Conservation (phyloP, 2,113 vertebrate genomes). For the Apteryx owenii region DNA sequence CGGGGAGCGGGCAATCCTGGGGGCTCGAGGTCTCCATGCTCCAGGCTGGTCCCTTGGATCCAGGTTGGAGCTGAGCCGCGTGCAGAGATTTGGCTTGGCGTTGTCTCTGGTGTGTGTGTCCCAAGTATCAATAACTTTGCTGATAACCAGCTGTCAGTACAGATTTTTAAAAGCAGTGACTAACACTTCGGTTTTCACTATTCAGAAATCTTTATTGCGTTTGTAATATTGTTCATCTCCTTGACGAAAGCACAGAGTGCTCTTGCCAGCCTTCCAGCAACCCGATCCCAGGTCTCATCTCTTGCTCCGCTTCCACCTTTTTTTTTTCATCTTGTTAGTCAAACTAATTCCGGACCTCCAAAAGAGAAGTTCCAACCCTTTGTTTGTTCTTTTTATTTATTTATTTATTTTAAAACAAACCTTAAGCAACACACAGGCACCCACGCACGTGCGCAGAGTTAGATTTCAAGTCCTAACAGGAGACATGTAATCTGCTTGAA, state of each 20-base stretch:
- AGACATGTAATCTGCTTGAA: conserved; percentile 61
- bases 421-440: background rate
- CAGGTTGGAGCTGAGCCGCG: background rate
- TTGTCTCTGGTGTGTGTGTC: background rate
- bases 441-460: conserved; percentile 6
- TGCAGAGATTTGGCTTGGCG: background rate
- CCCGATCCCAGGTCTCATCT: background rate
- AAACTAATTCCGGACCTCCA: too few relatives aligned
- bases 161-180: background rate
- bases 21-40: background rate
- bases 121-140: background rate
- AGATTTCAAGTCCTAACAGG: conserved; percentile 60
- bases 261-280: background rate
- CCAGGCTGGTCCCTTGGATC: background rate
- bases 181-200: background rate
- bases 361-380: conserved; percentile 4
- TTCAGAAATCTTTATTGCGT: background rate
- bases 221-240: background rate
- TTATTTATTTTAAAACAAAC: background rate
- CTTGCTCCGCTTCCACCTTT: background rate
- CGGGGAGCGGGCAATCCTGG: background rate
- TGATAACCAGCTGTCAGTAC: background rate
- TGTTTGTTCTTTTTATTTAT: background rate
- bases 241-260: background rate
- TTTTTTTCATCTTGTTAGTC: too few relatives aligned